Conservation (phyloP, 2,797 vertebrate genomes). For the Gorsachius magnificus region DNA sequence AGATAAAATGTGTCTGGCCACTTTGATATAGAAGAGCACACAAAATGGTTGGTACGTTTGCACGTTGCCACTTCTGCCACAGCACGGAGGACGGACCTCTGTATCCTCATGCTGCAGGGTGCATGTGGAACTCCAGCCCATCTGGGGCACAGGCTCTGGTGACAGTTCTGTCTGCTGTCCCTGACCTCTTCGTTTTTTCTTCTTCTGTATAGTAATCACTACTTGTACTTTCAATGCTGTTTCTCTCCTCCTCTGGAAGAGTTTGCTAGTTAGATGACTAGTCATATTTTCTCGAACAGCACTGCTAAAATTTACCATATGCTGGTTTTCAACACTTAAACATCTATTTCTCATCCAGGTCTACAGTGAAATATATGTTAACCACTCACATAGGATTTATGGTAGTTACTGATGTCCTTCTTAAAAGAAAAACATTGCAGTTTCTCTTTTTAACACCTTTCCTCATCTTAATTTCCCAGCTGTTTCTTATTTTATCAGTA, state of each 20-base stretch:
- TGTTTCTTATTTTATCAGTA: conserved; percentile 27
- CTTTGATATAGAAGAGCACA: not conserved
- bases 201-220: not conserved
- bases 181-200: not conserved
- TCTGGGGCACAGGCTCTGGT: not conserved
- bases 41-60: accelerated
- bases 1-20: not conserved
- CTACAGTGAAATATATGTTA: conserved; percentile 3
- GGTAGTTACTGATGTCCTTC: not conserved
- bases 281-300: not conserved
- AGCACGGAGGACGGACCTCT: not conserved
- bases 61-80: not conserved
- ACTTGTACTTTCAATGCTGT: not conserved
- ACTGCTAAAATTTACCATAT: conserved; percentile 17
- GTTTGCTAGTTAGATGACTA: not conserved
- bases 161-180: not conserved
- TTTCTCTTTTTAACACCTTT: conserved; percentile 40
- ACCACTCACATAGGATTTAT: not conserved
- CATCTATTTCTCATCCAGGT: not conserved
- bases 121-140: accelerated
- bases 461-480: conserved; percentile 48
- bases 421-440: not conserved
- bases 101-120: not conserved
- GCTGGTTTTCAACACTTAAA: conserved; percentile 53
- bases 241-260: not conserved